Base-by-base conservation (phyloP, 2,888 invertebrate genomes). In the Microctonus hyperodae region DNA sequence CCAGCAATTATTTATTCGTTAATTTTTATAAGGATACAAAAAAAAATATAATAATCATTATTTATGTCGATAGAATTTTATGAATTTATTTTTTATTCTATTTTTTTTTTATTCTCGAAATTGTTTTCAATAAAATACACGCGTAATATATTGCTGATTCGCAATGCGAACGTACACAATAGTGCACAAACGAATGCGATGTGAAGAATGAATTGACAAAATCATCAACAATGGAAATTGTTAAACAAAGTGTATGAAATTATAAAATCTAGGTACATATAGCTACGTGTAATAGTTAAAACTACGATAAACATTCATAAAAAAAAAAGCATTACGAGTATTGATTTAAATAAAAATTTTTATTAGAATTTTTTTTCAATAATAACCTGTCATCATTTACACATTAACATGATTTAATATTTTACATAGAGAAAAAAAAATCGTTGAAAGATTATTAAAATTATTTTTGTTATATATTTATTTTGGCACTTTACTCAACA, bases 171-270 rank as follows among this genome's bases (percentile, higher is more conserved):
- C 48, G 48, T 66, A 40, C 25, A 67, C 67, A 67, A 67, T 67
- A 22, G 62, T 35, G 35, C 28, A 57, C 56, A 62, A 62, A 67
- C 58, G 62, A 67, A 67, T 62, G 23, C 9, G 5, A n/a, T 20
- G 35, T 37, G 67, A 62, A 58, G 57, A 58, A 16, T 37, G 62
- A 37, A 67, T 58, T 51, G 57, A 28, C 28, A 40, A 35, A 35
- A 28, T 67, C 51, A 67, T 63, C 40, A 51, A 35, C 62, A 67
- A 40, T 58, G 51, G 62, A 48, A 63, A 62, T 67, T 64, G 50
- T 37, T 44, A 57, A 33, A 44, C 44, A 44, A 44, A 16, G 4
- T 16, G 16, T 44, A 44, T 44, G 44, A 16, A 16, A 44, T 16
- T 16, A 44, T 44, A n/a, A 44, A 4, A 5, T 16, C 16, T 16